Base-by-base conservation (phyloP, 2,888 invertebrate species). In the Ariolimax columbianus region DNA sequence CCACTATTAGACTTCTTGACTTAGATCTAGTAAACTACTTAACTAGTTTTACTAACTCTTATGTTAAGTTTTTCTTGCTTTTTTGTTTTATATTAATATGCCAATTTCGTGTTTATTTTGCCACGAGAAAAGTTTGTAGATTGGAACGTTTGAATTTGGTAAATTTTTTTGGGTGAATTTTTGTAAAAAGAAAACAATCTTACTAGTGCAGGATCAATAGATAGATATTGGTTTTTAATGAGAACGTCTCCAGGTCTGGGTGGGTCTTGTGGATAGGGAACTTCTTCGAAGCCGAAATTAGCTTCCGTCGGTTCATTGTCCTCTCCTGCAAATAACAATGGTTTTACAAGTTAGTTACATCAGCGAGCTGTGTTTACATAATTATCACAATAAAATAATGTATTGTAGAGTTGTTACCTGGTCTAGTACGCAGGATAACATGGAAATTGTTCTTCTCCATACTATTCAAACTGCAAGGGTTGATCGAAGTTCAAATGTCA, bases 161-260 rank as follows among this genome's bases (percentile, higher is more conserved):
- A n/a, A n/a, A n/a, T n/a, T n/a, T n/a, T n/a, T n/a, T n/a, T n/a
- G n/a, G n/a, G n/a, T n/a, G n/a, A n/a, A n/a, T n/a, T n/a, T n/a
- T n/a, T n/a, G n/a, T n/a, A n/a, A n/a, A n/a, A n/a, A n/a, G n/a
- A n/a, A n/a, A n/a, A n/a, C n/a, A 55, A 36, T 83, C 83, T 86
- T 88, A 93, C 93, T 90, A 92, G 78, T 0, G 92, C 92, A 63
- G 93, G 92, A 86, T 93, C 93, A 38, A 92, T 86, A 23, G 92
- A 93, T 14, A 93, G 84, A 85, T 89, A 92, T 23, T 91, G 82
- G 19, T 92, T 91, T 85, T 90, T 89, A 30, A 93, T 86, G 26
- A 91, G 84, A 9, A 92, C 85, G 84, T 92, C 90, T 43, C 90
- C 91, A 43, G 87, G 83, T 17, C 85, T 47, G 33, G 89, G 68